These are phyloP conservation scores for Chiloscyllium plagiosum DNA, from an alignment of 2,113 vertebrate species.

Conservation along the genomic window DNA sequence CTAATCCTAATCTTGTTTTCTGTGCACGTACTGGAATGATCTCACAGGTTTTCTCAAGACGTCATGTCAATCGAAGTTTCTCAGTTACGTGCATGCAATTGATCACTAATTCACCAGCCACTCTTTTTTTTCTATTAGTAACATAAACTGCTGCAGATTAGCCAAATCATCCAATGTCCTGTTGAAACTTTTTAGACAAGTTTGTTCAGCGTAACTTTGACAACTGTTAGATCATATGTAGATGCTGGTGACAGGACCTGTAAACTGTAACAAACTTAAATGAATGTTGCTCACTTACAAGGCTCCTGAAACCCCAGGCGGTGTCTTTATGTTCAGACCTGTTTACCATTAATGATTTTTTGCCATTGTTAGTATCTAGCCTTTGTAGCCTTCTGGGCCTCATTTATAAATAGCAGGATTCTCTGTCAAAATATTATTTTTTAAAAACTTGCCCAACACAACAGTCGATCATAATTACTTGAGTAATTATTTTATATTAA, in stretches of 20 bases:
- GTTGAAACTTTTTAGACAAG: neutral
- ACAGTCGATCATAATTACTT: neutral
- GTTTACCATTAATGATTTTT: neutral
- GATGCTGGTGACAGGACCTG: neutral
- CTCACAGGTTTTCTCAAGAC: neutral
- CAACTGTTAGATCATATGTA: neutral
- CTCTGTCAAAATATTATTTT: constrained; percentile 18
- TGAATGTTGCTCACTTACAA: neutral
- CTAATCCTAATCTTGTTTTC: neutral
- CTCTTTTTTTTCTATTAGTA: neutral
- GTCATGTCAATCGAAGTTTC: neutral
- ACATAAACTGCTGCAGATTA: neutral
- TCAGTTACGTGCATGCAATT: neutral
- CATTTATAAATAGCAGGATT: neutral
- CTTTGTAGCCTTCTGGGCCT: neutral
- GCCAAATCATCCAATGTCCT: neutral
- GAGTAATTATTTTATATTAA: constrained; percentile 17
- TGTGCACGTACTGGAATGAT: neutral
- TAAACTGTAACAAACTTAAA: neutral
- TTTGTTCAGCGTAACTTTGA: no score
- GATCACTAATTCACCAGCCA: neutral
- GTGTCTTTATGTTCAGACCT: neutral
- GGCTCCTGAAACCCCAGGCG: neutral
- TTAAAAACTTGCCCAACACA: neutral
- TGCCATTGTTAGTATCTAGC: neutral